Evolutionary conservation across 92 coral and sea anemone species (phyloP).

Genomic region (Actinostola sp.): DNA sequence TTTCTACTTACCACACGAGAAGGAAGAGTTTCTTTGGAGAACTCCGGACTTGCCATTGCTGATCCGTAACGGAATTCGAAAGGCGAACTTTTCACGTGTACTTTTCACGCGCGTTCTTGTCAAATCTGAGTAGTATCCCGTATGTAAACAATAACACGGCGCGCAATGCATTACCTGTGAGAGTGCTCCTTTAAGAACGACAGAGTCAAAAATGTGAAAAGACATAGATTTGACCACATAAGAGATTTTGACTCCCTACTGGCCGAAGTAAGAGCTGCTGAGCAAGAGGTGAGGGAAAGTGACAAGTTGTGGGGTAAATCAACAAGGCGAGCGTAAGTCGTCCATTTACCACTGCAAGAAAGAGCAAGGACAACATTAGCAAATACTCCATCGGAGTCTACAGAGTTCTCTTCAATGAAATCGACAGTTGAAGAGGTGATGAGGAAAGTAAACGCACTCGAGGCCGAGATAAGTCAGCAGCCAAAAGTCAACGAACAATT

Average conservation of each 20-base stretch:
- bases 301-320: constrained; percentile 19
- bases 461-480: background rate
- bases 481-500: background rate
- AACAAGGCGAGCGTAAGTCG: background rate
- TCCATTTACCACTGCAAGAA: background rate
- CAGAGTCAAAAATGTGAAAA: constrained; percentile 6
- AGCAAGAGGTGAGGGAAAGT: constrained; percentile 9
- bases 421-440: background rate
- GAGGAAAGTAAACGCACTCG: background rate
- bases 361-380: background rate
- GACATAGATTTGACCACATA: constrained; percentile 8
- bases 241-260: constrained; percentile 9
- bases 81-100: no score
- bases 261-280: constrained; percentile 24
- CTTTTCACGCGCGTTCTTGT: no score
- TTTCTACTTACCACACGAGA: no score
- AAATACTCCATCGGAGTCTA: background rate
- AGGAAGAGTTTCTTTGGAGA: no score
- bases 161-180: no score
- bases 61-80: no score
- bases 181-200: constrained; percentile 13
- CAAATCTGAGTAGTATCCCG: no score
- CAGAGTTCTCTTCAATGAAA: background rate
- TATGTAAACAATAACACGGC: no score
- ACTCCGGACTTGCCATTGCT: no score